Evolutionary conservation across 2,113 vertebrate species (phyloP).

Genomic region (Dinomys branickii): DNA sequence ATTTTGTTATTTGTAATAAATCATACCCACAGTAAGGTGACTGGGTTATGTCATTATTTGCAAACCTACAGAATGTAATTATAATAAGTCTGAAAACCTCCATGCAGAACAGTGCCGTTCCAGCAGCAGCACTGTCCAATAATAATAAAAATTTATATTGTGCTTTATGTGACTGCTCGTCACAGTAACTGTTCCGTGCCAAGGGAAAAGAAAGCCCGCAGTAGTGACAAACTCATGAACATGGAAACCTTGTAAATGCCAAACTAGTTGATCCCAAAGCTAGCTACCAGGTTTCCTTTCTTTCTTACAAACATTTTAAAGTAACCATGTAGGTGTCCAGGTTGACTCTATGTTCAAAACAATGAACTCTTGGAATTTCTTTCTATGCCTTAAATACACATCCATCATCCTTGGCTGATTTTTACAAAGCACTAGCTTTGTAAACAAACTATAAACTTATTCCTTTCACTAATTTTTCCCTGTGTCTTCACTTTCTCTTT

Average conservation of each 20-base stretch:
- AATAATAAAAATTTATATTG: conserved; percentile 79
- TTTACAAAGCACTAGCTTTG: neutral
- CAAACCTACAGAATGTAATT: conserved; percentile 78
- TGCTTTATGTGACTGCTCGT: conserved; percentile 67
- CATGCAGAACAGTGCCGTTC: conserved; percentile 62
- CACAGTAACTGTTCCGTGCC: conserved; percentile 47
- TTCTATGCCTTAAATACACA: fast-evolving
- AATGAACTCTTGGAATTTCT: neutral
- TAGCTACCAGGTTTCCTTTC: neutral
- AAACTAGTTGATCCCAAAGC: neutral
- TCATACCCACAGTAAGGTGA: conserved; percentile 76
- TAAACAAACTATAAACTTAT: neutral
- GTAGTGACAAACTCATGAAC: conserved; percentile 46
- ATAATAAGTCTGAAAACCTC: conserved; percentile 69
- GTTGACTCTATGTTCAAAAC: neutral
- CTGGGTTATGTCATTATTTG: conserved; percentile 82
- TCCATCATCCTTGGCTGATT: fast-evolving
- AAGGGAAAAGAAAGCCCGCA: conserved; percentile 51
- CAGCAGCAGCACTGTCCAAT: conserved; percentile 43
- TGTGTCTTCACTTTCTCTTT: neutral
- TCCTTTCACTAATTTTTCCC: neutral
- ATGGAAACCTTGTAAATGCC: conserved; percentile 55
- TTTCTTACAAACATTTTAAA: neutral
- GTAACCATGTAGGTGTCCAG: neutral
- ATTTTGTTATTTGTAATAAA: conserved; percentile 84